Evolutionary conservation across 2,797 vertebrate species (phyloP), one percentile per base, ranked within the genome.

Genomic region (Syngnathus acus): DNA sequence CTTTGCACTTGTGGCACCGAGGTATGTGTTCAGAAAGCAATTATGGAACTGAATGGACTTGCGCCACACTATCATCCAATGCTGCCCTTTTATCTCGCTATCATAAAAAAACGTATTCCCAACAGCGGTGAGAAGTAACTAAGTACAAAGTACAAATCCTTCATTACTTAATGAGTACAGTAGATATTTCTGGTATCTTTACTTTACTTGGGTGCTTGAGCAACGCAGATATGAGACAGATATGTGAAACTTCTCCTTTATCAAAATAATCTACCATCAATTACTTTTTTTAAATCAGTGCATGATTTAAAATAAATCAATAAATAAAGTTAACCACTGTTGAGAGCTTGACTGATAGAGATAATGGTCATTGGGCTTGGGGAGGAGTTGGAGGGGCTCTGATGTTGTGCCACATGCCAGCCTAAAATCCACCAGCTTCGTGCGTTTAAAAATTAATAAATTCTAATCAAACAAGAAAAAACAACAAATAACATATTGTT

Each of bases 1-100:
- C 89, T 89, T 89, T 89, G 88, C 84, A 72, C 87, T 77, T 77
- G 74, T 72, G 80, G 81, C 75, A 76, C 69, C 6, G 45, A 72
- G 69, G 64, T 82, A 66, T 78, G 76, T 73, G 64, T 82, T 78
- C 79, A 79, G 62, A 21, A 42, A 71, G 72, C 71, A 75, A 67
- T 85, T 72, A 81, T 60, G 66, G 68, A 71, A 71, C 62, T 42
- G 67, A 72, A 65, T 79, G 78, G 81, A 84, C 68, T 83, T 78
- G 70, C 62, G 66, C 54, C 77, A 65, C 51, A 19, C 67, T 83
- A 79, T 77, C 78, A 75, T 72, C 68, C 67, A 75, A 76, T 55
- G 3, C 3, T 83, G 82, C 72, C 73, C 81, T 88, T 84, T 87
- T 69, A 78, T 84, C 82, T 76, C 61, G 4, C 66, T 66, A 73